Percentiles rank a stretch among this genome's conserved stretches.
These are phyloP conservation scores for Campopleginae sp. DNA, from an alignment of 2,888 invertebrate genomes.

Conservation along the genomic window DNA sequence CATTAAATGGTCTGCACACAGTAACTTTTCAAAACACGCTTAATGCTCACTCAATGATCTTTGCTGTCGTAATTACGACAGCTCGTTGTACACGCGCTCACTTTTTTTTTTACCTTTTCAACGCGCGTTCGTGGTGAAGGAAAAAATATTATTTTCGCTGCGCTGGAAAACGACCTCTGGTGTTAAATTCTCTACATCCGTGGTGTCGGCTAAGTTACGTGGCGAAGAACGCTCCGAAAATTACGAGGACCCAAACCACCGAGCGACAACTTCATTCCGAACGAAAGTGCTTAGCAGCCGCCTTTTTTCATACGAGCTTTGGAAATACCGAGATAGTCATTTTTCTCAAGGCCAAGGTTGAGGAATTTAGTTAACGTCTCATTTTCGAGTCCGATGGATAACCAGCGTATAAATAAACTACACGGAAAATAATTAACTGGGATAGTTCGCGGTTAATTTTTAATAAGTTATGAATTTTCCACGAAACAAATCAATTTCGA, in stretches of 20 bases:
- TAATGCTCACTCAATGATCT: background rate
- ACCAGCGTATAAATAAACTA: too few relatives aligned
- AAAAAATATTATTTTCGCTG: background rate
- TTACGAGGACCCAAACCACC: background rate
- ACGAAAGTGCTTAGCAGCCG: background rate
- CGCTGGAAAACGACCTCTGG: background rate
- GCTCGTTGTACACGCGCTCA: background rate
- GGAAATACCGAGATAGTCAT: background rate
- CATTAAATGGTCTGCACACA: background rate
- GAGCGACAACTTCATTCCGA: background rate
- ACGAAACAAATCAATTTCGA: too few relatives aligned
- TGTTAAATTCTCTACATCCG: background rate
- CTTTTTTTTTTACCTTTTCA: constrained; percentile 9
- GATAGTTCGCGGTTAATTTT: too few relatives aligned
- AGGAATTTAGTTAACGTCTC: background rate
- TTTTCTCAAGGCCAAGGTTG: background rate
- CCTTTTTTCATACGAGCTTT: background rate
- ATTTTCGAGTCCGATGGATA: background rate
- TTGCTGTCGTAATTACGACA: background rate
- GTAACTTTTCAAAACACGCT: background rate
- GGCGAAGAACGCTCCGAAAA: background rate
- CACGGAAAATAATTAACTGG: too few relatives aligned
- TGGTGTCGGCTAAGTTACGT: background rate
- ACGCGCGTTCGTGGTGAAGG: background rate
- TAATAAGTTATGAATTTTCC: too few relatives aligned